Base-by-base conservation (phyloP, 2,797 vertebrate species). In the Gouania willdenowi region DNA sequence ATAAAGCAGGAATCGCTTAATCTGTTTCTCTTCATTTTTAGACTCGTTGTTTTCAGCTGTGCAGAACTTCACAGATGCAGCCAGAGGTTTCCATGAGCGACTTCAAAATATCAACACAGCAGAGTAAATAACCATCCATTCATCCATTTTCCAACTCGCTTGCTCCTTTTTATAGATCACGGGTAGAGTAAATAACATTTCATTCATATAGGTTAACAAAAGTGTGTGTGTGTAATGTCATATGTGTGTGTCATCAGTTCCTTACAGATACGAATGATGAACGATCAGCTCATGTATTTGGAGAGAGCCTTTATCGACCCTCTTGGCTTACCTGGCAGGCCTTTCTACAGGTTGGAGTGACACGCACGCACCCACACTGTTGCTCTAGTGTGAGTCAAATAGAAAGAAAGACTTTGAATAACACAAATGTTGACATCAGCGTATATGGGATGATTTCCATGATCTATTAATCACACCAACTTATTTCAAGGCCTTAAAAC, bases 281-380 rank as follows among this genome's bases (percentile, higher is more conserved):
- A 98, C 16, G 96, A 98, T 75, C 95, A 95, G 71, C 83, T 96
- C 17, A 95, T 97, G 94, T 92, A 93, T 72, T 78, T 98, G 61
- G 94, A 98, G 78, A 86, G 94, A 66, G 90, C 93, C 25, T 98
- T 98, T 61, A 92, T 92, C 0, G 94, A 98, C 75, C 95, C 94
- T 28, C 85, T 95, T 66, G 94, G 94, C 2, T 86, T 98, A 75
- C 92, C 94, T 52, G 91, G 84, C 19, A 89, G 92, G 49, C 92
- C 92, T 1, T 98, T 98, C 68, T 97, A 98, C 64, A 93, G 94
- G 95, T 95, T 72, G 83, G 77, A 41, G 32, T 5, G 41, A 15
- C 27, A 10, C 35, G 5, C 26, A 9, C 12, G 9, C 29, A 4
- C 33, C 3, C 10, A 5, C 25, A 5, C 32, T n/a, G n/a, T n/a